These are phyloP conservation scores for Lepus europaeus DNA, from an alignment of 2,113 vertebrate species.

Conservation along the genomic window DNA sequence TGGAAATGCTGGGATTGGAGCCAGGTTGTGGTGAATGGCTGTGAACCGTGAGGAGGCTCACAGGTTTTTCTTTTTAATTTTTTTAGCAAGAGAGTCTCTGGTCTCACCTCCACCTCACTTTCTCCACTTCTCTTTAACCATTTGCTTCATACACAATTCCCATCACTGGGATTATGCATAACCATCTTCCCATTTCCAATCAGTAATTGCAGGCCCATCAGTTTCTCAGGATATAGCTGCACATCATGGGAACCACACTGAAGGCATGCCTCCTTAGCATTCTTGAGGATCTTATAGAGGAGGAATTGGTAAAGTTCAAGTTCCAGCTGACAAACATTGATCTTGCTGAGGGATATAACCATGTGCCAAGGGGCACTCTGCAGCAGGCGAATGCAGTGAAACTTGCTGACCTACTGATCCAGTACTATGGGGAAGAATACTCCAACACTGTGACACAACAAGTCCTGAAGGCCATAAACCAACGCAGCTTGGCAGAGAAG, in stretches of 20 bases:
- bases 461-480: constrained; percentile 30
- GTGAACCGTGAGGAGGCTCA: background rate
- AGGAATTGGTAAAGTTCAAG: constrained; percentile 57
- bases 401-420: constrained; percentile 36
- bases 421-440: constrained; percentile 46
- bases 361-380: background rate
- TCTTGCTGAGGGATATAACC: constrained; percentile 8
- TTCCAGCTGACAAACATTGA: constrained; percentile 40
- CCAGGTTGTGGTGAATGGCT: background rate
- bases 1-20: background rate
- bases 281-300: constrained; percentile 52
- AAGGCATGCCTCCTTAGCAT: constrained; percentile 24
- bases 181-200: constrained; percentile 7
- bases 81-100: constrained; percentile 14
- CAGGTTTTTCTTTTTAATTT: background rate
- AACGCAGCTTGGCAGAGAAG: background rate
- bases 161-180: background rate
- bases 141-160: background rate
- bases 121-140: background rate
- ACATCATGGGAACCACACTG: constrained; percentile 16
- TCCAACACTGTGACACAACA: constrained; percentile 27
- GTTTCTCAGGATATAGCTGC: background rate
- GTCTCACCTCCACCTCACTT: background rate
- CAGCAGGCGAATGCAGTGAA: background rate
- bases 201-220: background rate